Base-by-base conservation (phyloP, 2,113 vertebrate species). In the Strix aluco region DNA sequence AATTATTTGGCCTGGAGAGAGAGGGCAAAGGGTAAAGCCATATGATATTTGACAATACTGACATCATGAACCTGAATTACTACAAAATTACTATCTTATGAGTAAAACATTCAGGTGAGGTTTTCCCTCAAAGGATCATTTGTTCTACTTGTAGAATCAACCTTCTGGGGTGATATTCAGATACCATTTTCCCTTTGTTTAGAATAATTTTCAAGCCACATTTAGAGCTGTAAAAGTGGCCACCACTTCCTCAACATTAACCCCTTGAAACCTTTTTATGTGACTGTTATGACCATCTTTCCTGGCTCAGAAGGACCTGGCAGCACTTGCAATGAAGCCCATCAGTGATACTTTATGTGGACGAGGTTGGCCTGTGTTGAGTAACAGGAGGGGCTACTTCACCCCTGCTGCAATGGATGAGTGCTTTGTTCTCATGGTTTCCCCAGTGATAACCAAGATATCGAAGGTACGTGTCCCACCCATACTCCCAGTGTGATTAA, bases 101-200 rank as follows among this genome's bases (percentile, higher is more conserved):
- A 94, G 51, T 88, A 90, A 97, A 96, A 89, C 62, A 94, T 93
- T 95, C 94, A 96, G 85, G n/a, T 92, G 92, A 95, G 32, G 77
- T 88, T 81, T 87, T 92, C 52, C 72, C 77, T 93, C 75, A 71
- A 96, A 96, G 82, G 92, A 91, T 82, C 54, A 86, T 91, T 69
- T 83, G 71, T 83, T 74, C 72, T 66, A 57, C 71, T 82, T 72
- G 85, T 83, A 93, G 78, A 95, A 91, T 73, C 77, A 88, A 93
- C 86, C 65, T 90, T 84, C 75, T 59, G 87, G 67, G 71, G 81
- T 75, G 62, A 89, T 65, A 91, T 34, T 57, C 71, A 79, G 29
- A 79, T 25, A 90, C 9, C 10, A 13, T 73, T 92, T 94, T 86
- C 95, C 72, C 57, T 95, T 95, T 88, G 72, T 79, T 86, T 40